Evolutionary conservation across 2,113 vertebrate species (phyloP), one percentile per base, ranked within the genome.

Genomic region (Rhinopomastus cyanomelas): DNA sequence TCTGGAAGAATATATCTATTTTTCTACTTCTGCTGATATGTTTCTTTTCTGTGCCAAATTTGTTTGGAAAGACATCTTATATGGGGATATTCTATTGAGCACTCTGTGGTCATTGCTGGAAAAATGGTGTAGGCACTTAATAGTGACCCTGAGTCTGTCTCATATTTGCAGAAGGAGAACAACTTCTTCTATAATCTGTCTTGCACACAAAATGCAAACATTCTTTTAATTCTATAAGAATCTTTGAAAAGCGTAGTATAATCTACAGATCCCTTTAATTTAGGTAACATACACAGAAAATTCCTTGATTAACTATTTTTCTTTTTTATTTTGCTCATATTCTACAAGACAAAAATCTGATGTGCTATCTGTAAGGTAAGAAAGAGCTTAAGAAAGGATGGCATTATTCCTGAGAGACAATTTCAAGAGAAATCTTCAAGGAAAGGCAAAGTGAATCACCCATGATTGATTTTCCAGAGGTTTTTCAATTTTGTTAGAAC

Each of bases 21-120:
- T 72, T 76, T 51, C 25, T 16, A 8, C 13, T 51, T 48, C 29
- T n/a, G 53, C 39, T 25, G 19, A 8, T 0, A 0, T 0, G 0
- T 36, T 88, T 55, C 12, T 48, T 84, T 83, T 60, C 72, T 42
- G 66, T 76, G 2, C 30, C 73, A 59, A 85, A 65, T 76, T 87
- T 90, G 91, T 91, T 57, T 89, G 75, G 55, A 69, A 11, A 2
- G 8, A 76, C 11, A 12, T 89, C 87, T 60, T 79, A 57, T 20
- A 3, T 51, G 67, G 51, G 67, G 49, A 69, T 73, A 20, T 52
- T 34, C 29, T 21, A 60, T 39, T 27, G 67, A 89, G 81, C 0
- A 0, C 2, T 82, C 80, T 34, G 30, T n/a, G 22, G 25, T 18
- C 55, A 37, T 26, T 9, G 16, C 22, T 71, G n/a, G 27, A 4